Evolutionary conservation across 2,888 invertebrate species (phyloP).

Genomic region (Atethmia centrago): DNA sequence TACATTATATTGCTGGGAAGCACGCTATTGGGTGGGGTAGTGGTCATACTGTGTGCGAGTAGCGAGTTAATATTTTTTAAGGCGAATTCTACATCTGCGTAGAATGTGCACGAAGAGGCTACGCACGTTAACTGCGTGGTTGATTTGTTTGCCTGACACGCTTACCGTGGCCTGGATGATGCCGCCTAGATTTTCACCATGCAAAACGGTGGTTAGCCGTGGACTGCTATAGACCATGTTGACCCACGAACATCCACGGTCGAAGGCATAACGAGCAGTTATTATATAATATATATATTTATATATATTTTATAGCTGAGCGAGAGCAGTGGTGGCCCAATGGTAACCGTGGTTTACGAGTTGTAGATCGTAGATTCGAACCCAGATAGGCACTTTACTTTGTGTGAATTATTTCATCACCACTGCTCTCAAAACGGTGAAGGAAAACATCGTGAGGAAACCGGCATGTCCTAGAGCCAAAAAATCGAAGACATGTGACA

Average conservation of each 20-base stretch:
- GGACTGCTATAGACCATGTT: background rate
- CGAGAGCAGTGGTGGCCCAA: too few species aligned
- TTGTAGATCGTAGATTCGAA: too few species aligned
- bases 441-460: too few species aligned
- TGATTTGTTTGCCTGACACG: background rate
- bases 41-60: conserved; percentile 4
- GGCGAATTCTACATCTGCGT: background rate
- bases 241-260: background rate
- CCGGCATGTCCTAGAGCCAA: too few species aligned
- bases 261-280: background rate
- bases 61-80: background rate
- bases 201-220: background rate
- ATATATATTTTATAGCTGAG: too few species aligned
- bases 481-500: too few species aligned
- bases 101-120: background rate
- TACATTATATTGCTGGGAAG: conserved; percentile 74
- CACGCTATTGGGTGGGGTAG: conserved; percentile 71
- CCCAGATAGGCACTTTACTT: too few species aligned
- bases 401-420: too few species aligned
- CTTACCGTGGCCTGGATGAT: too few species aligned
- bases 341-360: too few species aligned
- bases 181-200: background rate
- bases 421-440: too few species aligned
- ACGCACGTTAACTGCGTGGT: background rate
- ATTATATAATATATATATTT: too few species aligned